phyloP scores from a whole-genome alignment of 37 sponge, comb jelly and placozoan genomes.

The Diacarnus erythraeanus region DNA sequence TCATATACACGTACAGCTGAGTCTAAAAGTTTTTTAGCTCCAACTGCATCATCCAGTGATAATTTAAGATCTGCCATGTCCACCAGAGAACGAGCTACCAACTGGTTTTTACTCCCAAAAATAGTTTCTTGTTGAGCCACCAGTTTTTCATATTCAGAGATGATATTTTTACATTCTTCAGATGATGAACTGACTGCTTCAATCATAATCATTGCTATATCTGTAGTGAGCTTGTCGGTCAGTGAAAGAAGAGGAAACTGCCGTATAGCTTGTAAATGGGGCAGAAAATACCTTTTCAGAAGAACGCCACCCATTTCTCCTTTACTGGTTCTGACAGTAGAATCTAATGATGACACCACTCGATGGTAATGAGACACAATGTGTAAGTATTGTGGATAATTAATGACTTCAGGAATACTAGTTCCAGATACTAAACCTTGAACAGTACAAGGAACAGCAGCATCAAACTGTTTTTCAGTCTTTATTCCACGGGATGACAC shows the following conservation, averaged over 20 bases:
- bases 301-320: slow-evolving; percentile 10
- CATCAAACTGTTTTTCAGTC: slow-evolving; percentile 30
- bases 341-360: slow-evolving; percentile 19
- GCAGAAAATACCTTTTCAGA: slow-evolving; percentile 26
- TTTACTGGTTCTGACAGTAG: slow-evolving; percentile 9
- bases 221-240: slow-evolving; percentile 12
- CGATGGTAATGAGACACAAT: slow-evolving; percentile 64
- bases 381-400: slow-evolving; percentile 53
- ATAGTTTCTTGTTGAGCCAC: slow-evolving; percentile 9
- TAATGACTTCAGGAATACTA: background rate
- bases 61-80: slow-evolving; percentile 54
- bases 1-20: slow-evolving; percentile 30
- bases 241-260: slow-evolving; percentile 4
- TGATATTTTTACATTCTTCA: background rate
- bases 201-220: slow-evolving; percentile 6
- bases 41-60: slow-evolving; percentile 15
- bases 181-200: slow-evolving; percentile 9
- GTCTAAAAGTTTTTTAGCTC: slow-evolving; percentile 45
- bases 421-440: background rate
- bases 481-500: slow-evolving; percentile 28
- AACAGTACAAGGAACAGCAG: background rate
- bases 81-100: slow-evolving; percentile 46
- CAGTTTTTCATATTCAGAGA: background rate
- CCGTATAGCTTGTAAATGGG: slow-evolving; percentile 31
- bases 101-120: slow-evolving; percentile 14